phyloP scores from a whole-genome alignment of 92 coral and sea anemone species.

The Porites lobata region DNA sequence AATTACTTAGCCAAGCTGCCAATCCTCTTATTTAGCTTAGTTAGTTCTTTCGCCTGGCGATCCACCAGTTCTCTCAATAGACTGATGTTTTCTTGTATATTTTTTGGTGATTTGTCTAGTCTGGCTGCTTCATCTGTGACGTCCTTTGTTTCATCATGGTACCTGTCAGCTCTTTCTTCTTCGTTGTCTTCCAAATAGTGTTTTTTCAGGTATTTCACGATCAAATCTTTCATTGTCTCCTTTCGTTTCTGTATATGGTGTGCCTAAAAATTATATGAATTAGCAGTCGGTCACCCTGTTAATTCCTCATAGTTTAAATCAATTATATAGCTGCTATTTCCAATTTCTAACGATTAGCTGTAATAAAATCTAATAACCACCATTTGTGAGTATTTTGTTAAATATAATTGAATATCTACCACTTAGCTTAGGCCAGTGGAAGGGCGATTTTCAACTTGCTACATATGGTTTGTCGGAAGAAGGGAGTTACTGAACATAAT shows the following conservation, averaged over 20 bases:
- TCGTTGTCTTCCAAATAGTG: constrained; percentile 9
- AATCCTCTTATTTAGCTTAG: constrained; percentile 1
- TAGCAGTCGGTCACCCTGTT: too few relatives aligned
- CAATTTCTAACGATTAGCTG: too few relatives aligned
- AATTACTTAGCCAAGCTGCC: background rate
- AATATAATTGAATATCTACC: too few relatives aligned
- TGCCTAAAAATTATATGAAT: too few relatives aligned
- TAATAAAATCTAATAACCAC: too few relatives aligned
- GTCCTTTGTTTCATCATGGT: background rate
- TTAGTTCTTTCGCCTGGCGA: constrained; percentile 15
- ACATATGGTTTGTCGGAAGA: too few relatives aligned
- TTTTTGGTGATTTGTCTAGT: background rate
- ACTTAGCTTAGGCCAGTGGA: too few relatives aligned
- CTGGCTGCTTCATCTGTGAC: background rate
- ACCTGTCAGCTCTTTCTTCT: background rate
- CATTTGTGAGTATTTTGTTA: too few relatives aligned
- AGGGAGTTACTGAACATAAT: too few relatives aligned
- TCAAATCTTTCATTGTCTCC: constrained; percentile 16
- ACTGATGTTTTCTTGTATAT: constrained; percentile 14
- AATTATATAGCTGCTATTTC: too few relatives aligned
- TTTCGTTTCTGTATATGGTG: background rate
- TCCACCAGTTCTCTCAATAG: background rate
- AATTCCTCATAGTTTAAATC: too few relatives aligned
- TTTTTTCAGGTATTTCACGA: constrained; percentile 12
- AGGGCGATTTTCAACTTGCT: too few relatives aligned